Evolutionary conservation across 2,797 vertebrate species (phyloP).

Genomic region (Amblyopsis hoosieri): DNA sequence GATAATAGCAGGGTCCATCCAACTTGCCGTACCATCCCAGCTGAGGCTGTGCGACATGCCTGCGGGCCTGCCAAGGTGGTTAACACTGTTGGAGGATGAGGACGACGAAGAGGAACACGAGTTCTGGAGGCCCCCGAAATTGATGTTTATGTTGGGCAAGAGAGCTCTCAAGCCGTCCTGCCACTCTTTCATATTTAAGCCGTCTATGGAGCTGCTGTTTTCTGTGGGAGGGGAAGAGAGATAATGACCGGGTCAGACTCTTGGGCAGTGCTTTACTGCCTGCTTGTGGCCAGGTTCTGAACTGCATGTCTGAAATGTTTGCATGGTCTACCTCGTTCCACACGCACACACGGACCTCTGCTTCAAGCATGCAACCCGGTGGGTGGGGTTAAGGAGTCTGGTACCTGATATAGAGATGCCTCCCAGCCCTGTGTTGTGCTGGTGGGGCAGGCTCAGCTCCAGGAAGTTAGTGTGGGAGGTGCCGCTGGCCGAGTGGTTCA

Average conservation of each 20-base stretch:
- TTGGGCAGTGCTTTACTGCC: conserved; percentile 28
- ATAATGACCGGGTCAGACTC: conserved; percentile 16
- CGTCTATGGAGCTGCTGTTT: conserved; percentile 96
- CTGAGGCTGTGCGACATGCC: conserved; percentile 93
- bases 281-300: conserved; percentile 40
- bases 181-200: conserved; percentile 99
- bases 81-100: conserved; percentile 93
- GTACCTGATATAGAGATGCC: conserved; percentile 98
- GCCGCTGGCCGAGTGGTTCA: conserved; percentile 97
- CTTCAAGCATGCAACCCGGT: conserved; percentile 24
- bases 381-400: conserved; percentile 12
- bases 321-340: conserved; percentile 7
- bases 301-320: conserved; percentile 31
- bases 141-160: conserved; percentile 99
- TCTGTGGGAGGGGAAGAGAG: conserved; percentile 76
- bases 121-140: conserved; percentile 98
- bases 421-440: conserved; percentile 96
- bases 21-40: conserved; percentile 97
- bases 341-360: conserved; percentile 19
- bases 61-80: conserved; percentile 91
- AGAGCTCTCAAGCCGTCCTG: conserved; percentile 98
- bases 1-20: conserved; percentile 99
- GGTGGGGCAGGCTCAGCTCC: conserved; percentile 95
- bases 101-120: conserved; percentile 83
- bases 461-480: conserved; percentile 97